A percentile compares a stretch with the other conserved stretches of the same genome.
These are phyloP conservation scores for Macrosiphum euphorbiae DNA, from an alignment of 2,888 invertebrate species.

Conservation along the genomic window DNA sequence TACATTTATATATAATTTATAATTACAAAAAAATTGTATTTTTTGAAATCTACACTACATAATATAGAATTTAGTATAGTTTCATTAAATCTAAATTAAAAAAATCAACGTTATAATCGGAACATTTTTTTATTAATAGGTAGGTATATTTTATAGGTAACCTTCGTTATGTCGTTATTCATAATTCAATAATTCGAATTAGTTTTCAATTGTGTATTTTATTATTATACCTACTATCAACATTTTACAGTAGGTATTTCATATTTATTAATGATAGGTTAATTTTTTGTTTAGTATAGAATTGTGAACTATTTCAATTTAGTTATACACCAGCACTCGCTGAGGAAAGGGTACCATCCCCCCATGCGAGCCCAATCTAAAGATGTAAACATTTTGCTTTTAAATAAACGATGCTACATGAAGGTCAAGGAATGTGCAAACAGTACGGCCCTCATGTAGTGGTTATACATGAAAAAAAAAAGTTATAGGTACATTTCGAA, in stretches of 20 bases:
- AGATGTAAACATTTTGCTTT: no score
- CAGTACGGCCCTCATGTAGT: no score
- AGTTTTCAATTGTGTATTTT: background rate
- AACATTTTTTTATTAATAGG: background rate
- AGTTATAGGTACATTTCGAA: no score
- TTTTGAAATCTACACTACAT: background rate
- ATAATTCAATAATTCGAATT: background rate
- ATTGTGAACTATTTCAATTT: constrained; percentile 28
- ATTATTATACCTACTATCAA: background rate
- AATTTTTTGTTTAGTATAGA: background rate
- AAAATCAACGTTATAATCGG: background rate
- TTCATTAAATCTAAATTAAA: background rate
- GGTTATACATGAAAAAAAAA: no score
- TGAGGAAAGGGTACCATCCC: no score
- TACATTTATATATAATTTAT: background rate
- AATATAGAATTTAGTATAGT: background rate
- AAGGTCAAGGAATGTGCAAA: no score
- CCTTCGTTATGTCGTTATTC: background rate
- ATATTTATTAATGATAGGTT: background rate
- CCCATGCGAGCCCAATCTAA: no score
- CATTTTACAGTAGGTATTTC: background rate
- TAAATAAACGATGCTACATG: no score
- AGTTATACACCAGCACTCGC: no score
- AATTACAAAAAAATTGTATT: background rate
- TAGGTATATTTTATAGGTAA: background rate